Evolutionary conservation across 2,888 invertebrate genomes (phyloP).

Genomic region (Aleiodes leptofemur): DNA sequence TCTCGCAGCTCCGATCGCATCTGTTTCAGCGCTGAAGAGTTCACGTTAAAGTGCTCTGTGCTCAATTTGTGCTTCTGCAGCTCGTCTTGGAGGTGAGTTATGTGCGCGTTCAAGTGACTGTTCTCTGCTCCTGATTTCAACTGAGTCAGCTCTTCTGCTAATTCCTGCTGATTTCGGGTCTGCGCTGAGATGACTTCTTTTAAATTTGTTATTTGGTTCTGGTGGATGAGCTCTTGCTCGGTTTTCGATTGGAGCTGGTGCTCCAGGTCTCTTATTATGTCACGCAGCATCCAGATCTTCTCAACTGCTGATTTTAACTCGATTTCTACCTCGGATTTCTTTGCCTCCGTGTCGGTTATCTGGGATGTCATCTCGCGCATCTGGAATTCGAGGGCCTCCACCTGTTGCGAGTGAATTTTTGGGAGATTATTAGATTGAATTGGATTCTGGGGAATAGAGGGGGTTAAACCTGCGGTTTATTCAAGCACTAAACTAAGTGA

Average conservation of each 20-base stretch:
- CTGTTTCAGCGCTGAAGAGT: conserved; percentile 76
- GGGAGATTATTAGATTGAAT: background rate
- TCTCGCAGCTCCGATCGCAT: conserved; percentile 78
- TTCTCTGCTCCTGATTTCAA: conserved; percentile 76
- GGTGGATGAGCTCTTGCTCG: conserved; percentile 79
- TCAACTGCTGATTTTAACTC: conserved; percentile 87
- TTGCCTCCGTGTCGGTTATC: conserved; percentile 79
- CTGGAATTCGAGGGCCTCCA: conserved; percentile 87
- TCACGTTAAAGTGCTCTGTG: conserved; percentile 76
- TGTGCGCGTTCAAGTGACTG: conserved; percentile 74
- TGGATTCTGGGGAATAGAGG: background rate
- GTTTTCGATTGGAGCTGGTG: conserved; percentile 83
- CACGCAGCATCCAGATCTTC: conserved; percentile 84
- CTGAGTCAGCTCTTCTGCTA: conserved; percentile 78
- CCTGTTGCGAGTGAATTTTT: conserved; percentile 76
- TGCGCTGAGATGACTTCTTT: conserved; percentile 78
- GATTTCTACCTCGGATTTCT: conserved; percentile 81
- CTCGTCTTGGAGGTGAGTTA: conserved; percentile 77
- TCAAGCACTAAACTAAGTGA: no score
- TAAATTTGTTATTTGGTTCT: conserved; percentile 79
- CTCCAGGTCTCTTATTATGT: conserved; percentile 87
- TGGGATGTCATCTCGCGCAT: conserved; percentile 82
- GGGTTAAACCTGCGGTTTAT: background rate
- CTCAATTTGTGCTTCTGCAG: conserved; percentile 76
- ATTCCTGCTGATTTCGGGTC: conserved; percentile 78